These are phyloP conservation scores for Alsophila aescularia DNA, from an alignment of 2,888 invertebrate species.

Conservation along the genomic window DNA sequence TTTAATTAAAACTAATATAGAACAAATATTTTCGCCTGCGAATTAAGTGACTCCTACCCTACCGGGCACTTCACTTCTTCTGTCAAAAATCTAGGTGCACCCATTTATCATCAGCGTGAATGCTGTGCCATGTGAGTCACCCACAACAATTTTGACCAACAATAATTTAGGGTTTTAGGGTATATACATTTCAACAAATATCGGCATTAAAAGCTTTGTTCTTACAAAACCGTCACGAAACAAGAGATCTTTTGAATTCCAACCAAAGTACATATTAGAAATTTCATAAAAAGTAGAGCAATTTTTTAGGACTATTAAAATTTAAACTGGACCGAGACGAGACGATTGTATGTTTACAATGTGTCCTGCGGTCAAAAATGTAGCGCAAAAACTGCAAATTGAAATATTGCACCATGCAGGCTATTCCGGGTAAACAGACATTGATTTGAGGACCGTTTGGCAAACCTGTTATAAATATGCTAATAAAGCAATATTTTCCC, in stretches of 20 bases:
- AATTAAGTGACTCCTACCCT: too few relatives aligned
- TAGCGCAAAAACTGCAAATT: slow-evolving; percentile 19
- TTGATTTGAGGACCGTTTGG: slow-evolving; percentile 18
- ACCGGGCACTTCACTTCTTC: too few relatives aligned
- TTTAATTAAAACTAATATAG: too few relatives aligned
- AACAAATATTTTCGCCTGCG: too few relatives aligned
- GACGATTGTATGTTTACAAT: slow-evolving; percentile 24
- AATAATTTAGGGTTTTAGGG: too few relatives aligned
- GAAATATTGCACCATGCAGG: slow-evolving; percentile 23
- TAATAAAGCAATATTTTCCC: slow-evolving; percentile 28
- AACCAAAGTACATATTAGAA: slow-evolving; percentile 26
- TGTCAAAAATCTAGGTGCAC: too few relatives aligned
- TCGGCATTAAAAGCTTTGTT: neutral
- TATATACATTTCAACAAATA: too few relatives aligned
- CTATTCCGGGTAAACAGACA: slow-evolving; percentile 25
- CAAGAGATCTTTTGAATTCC: neutral
- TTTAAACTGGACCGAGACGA: slow-evolving; percentile 7
- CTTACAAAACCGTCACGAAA: neutral
- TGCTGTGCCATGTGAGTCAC: too few relatives aligned
- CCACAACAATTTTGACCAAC: too few relatives aligned
- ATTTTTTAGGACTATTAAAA: slow-evolving; percentile 18
- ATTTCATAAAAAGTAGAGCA: slow-evolving; percentile 39
- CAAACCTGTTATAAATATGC: slow-evolving; percentile 27
- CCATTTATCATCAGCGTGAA: too few relatives aligned
- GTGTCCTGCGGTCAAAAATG: slow-evolving; percentile 33